A percentile compares a stretch with the other conserved stretches of the same genome.
phyloP scores from a whole-genome alignment of 2,888 invertebrate genomes.

The Lapara coniferarum region DNA sequence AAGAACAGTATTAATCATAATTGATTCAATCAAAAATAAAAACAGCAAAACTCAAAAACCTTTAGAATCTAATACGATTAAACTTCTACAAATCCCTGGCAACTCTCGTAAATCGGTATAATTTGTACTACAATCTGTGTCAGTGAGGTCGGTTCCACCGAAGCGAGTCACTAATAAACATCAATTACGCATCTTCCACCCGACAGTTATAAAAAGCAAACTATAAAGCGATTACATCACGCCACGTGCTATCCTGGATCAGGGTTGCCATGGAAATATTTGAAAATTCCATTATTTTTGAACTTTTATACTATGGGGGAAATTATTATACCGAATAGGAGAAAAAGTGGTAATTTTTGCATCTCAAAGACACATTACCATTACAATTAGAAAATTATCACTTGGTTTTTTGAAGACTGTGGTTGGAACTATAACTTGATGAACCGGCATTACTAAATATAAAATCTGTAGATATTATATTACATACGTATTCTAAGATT shows the following conservation, averaged over 20 bases:
- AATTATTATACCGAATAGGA: not conserved
- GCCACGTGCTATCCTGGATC: constrained; percentile 61
- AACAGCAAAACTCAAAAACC: too few relatives aligned
- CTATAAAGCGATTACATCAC: constrained; percentile 58
- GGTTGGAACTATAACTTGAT: too few relatives aligned
- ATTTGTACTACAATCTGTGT: constrained; percentile 9
- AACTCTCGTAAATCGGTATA: constrained; percentile 5
- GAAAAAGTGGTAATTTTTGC: too few relatives aligned
- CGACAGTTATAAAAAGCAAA: constrained; percentile 28
- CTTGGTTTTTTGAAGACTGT: too few relatives aligned
- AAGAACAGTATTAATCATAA: too few relatives aligned
- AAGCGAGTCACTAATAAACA: constrained; percentile 37
- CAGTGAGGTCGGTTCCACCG: constrained; percentile 16
- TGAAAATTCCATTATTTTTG: constrained; percentile 1
- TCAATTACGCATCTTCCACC: constrained; percentile 38
- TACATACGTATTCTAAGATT: not conserved
- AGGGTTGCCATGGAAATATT: constrained; percentile 38
- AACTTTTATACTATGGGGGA: not conserved
- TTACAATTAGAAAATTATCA: too few relatives aligned
- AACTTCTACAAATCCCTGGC: not conserved
- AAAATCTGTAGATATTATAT: not conserved
- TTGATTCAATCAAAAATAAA: too few relatives aligned
- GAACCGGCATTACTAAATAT: not conserved
- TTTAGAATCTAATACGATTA: not conserved
- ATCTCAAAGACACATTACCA: too few relatives aligned